A percentile compares a stretch with the other conserved stretches of the same genome.
Conservation (phyloP, 2,797 vertebrate genomes). For the Podarcis siculus region DNA sequence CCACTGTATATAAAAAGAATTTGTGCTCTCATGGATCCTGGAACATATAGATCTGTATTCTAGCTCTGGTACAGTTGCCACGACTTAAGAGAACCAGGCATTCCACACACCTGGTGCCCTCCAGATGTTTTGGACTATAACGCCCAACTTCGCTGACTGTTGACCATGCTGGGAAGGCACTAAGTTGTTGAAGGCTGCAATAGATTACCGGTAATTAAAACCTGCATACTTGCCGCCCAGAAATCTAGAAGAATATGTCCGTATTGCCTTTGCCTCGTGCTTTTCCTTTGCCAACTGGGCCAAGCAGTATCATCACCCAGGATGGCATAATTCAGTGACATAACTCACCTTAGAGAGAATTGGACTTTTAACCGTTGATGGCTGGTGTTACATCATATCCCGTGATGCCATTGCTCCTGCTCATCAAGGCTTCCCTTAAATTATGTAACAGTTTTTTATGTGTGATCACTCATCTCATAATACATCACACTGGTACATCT, state of each 20-base stretch:
- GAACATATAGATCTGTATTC: not conserved
- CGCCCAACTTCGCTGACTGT: no score
- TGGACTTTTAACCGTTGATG: not conserved
- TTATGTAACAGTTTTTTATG: not conserved
- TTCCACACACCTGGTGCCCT: no score
- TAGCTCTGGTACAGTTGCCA: not conserved
- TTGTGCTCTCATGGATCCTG: not conserved
- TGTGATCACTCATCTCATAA: not conserved
- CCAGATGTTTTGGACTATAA: no score
- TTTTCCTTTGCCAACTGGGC: not conserved
- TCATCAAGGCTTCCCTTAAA: not conserved
- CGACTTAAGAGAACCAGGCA: no score
- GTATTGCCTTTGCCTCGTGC: not conserved
- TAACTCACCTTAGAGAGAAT: not conserved
- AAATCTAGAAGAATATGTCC: not conserved
- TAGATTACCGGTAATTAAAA: not conserved
- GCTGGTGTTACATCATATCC: conserved; percentile 1
- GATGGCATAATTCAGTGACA: not conserved
- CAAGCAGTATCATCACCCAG: not conserved
- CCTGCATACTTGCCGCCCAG: not conserved
- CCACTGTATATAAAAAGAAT: no score
- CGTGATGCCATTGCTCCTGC: not conserved
- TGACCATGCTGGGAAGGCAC: no score
- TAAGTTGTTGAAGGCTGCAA: no score
- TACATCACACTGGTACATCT: accelerated